Conservation (phyloP, 1,140 invertebrate species). For the Mya arenaria region DNA sequence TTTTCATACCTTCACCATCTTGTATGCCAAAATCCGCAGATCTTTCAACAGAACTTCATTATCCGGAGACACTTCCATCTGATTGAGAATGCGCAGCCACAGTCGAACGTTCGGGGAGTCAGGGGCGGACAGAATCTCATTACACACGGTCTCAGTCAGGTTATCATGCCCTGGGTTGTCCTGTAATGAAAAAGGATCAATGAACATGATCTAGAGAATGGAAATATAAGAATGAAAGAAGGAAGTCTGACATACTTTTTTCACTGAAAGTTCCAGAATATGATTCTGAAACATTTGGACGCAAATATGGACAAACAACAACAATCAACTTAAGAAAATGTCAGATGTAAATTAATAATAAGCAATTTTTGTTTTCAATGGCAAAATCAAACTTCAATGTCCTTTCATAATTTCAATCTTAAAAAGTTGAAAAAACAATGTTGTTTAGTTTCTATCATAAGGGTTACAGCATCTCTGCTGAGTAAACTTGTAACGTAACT, state of each 20-base stretch:
- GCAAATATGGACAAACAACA: too few species aligned
- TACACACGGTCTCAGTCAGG: slow-evolving; percentile 77
- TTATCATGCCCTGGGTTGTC: slow-evolving; percentile 77
- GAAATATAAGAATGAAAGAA: background rate
- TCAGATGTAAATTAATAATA: background rate
- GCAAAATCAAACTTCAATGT: background rate
- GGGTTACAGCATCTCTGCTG: too few species aligned
- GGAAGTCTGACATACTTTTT: background rate
- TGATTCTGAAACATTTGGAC: background rate
- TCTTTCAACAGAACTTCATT: slow-evolving; percentile 71
- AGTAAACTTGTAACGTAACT: background rate
- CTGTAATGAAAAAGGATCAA: slow-evolving; percentile 57
- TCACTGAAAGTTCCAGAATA: background rate
- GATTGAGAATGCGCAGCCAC: slow-evolving; percentile 71
- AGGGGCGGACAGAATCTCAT: slow-evolving; percentile 77
- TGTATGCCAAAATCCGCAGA: slow-evolving; percentile 67
- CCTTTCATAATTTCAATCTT: too few species aligned
- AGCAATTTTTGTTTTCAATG: background rate
- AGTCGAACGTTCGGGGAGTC: slow-evolving; percentile 71
- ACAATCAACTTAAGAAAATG: too few species aligned
- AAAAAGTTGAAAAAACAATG: too few species aligned
- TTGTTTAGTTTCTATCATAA: too few species aligned
- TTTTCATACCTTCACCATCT: slow-evolving; percentile 76
- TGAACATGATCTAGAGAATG: background rate
- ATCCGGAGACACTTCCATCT: slow-evolving; percentile 70